Base-by-base conservation (phyloP, 1,140 invertebrate species). In the Lasioglossum albipes region DNA sequence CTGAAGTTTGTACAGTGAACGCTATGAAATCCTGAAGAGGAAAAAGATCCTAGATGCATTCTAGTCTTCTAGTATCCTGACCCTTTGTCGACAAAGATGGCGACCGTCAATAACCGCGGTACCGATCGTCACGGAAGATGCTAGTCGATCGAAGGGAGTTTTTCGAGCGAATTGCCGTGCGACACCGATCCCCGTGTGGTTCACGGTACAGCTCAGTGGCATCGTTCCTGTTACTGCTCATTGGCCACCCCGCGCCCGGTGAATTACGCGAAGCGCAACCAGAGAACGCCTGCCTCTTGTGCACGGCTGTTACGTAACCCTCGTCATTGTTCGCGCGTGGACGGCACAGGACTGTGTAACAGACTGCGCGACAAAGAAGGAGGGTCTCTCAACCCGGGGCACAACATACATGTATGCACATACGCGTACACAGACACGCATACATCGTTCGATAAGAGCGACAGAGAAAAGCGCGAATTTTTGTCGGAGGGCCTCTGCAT, bases 321-420 rank as follows among this genome's bases (percentile, higher is more conserved):
- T 86, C 73, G 84, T 83, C 86, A 83, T 87, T 89, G 87, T 89
- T 89, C 85, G 86, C 84, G 79, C 84, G 83, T 85, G 78, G 85
- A 84, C 82, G 85, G 84, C 82, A 59, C 18, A 7, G 10, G 10
- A 78, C 83, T 77, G 76, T 73, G 76, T 65, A 79, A 73, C 76
- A 36, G 49, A 79, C 78, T 76, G 78, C 76, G 67, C 79, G 84
- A 66, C 70, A 73, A 87, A 87, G 87, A 84, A 49, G 75, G 79
- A 80, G 78, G 78, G 81, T 73, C 66, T 36, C 36, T 36, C 36
- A 36, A 36, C 36, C 36, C 36, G 36, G 36, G 36, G 36, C 36
- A 36, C 36, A 36, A 36, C 36, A 36, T 5, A 36, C 36, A 36
- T 27, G 27, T 27, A 27, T 27, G 27, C 2, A 36, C 36, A 36